Evolutionary conservation across 2,888 invertebrate species (phyloP), one percentile per base, ranked within the genome.

Genomic region (Tetragnatha montana): DNA sequence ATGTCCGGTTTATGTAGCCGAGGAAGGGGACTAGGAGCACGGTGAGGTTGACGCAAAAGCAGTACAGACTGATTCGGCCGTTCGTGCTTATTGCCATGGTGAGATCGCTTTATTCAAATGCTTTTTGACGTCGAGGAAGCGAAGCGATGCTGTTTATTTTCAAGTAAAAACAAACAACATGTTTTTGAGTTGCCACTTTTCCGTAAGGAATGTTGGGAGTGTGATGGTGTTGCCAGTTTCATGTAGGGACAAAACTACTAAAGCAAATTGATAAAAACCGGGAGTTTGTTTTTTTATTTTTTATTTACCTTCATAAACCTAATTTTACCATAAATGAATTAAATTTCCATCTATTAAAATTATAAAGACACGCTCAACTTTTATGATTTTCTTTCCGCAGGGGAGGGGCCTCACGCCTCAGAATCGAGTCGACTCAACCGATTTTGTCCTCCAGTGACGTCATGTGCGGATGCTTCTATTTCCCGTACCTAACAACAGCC

Each of bases 11-110:
- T 47, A 91, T n/a, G 47, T 81, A 87, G n/a, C 87, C 86, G n/a
- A 90, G 81, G 35, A 86, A 85, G 69, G 89, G 88, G 21, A 91
- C 82, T 19, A 89, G 47, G 19, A 91, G 81, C 14, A 91, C 89
- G 22, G 91, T 90, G 75, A 89, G 81, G 51, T 83, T 88, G 8
- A 91, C 85, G 81, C 89, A 89, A 84, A 91, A 91, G 82, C 91
- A 91, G 75, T 91, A 91, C n/a, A 90, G 74, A 88, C 91, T 91
- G 74, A 91, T 91, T 74, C 89, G 51, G 1, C 91, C 91, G 50
- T 91, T 91, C 21, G 91, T 91, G 68, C 89, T 89, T 6, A 91
- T 84, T 22, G 89, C 89, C 91, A 91, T 91, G 47, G 75, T 91
- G 86, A 73, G 85, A n/a, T 19, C 19, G 35, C 49, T 60, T n/a